phyloP scores from a whole-genome alignment of 2,888 invertebrate species.

The Tridacna gigas region DNA sequence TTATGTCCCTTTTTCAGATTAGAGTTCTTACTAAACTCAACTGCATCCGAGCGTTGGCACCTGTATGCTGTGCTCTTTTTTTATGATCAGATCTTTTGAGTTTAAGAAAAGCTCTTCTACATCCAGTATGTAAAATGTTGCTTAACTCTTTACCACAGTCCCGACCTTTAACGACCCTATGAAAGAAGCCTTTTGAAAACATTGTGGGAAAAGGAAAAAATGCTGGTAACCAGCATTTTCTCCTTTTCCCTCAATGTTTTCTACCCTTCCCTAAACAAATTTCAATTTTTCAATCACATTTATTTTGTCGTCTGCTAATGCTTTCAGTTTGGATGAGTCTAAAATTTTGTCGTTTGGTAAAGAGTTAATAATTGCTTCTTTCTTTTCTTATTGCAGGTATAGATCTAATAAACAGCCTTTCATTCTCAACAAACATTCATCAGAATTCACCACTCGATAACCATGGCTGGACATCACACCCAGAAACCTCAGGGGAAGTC shows the following conservation, averaged over 20 bases:
- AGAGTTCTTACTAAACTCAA: no score
- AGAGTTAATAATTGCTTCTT: slow-evolving; percentile 4
- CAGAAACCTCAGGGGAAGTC: slow-evolving; percentile 63
- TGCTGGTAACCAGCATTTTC: background rate
- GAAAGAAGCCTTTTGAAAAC: background rate
- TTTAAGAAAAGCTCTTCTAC: no score
- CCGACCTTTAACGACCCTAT: background rate
- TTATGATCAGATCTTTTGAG: no score
- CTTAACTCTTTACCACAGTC: background rate
- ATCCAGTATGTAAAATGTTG: no score
- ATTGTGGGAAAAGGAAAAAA: background rate
- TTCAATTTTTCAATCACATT: background rate
- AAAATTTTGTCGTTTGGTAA: background rate
- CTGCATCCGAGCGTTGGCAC: no score
- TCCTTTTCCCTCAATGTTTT: background rate
- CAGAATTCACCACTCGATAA: slow-evolving; percentile 60
- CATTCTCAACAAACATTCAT: slow-evolving; percentile 35
- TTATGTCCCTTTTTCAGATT: no score
- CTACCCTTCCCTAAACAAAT: background rate
- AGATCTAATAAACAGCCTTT: slow-evolving; percentile 60
- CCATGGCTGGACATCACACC: slow-evolving; percentile 67
- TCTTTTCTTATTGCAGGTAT: slow-evolving; percentile 60
- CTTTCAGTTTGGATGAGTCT: background rate
- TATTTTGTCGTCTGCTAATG: background rate
- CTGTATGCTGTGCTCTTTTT: no score